phyloP scores from a whole-genome alignment of 1,140 invertebrate genomes.

The Drosophila obscura region DNA sequence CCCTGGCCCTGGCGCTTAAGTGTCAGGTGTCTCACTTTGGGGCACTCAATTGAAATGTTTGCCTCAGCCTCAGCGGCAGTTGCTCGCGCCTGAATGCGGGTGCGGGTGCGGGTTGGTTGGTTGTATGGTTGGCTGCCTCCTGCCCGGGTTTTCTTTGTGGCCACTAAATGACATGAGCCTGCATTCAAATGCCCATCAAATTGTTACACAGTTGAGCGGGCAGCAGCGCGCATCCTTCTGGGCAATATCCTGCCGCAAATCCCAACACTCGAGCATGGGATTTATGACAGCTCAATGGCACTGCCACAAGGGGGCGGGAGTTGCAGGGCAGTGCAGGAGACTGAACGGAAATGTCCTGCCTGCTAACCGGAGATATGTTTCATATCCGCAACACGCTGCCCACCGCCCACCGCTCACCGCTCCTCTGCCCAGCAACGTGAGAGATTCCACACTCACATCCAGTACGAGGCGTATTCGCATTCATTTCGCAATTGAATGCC shows the following conservation, averaged over 20 bases:
- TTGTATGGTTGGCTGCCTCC: constrained; percentile 4
- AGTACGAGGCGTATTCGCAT: constrained; percentile 13
- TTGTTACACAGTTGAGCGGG: constrained; percentile 64
- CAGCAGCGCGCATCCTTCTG: constrained; percentile 63
- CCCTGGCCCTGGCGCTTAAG: constrained; percentile 58
- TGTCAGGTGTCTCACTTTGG: constrained; percentile 76
- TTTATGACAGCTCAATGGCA: constrained; percentile 74
- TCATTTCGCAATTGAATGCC: constrained; percentile 60
- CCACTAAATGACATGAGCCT: constrained; percentile 61
- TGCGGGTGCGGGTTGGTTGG: constrained; percentile 22
- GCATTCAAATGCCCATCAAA: constrained; percentile 80
- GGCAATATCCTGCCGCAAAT: constrained; percentile 77
- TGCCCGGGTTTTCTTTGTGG: constrained; percentile 35
- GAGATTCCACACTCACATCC: constrained; percentile 29
- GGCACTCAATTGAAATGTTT: constrained; percentile 72
- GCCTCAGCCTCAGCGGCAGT: constrained; percentile 10
- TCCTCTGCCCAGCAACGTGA: constrained; percentile 16
- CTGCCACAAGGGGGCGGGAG: not conserved
- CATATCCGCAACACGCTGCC: constrained; percentile 75
- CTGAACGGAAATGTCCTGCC: constrained; percentile 80
- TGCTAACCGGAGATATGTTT: constrained; percentile 83
- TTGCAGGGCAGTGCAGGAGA: not conserved
- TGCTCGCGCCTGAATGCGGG: constrained; percentile 11
- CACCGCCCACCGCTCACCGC: constrained; percentile 21
- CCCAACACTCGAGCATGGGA: constrained; percentile 59